Evolutionary conservation across 2,113 vertebrate species (phyloP), one percentile per base, ranked within the genome.

Genomic region (Pungitius pungitius): DNA sequence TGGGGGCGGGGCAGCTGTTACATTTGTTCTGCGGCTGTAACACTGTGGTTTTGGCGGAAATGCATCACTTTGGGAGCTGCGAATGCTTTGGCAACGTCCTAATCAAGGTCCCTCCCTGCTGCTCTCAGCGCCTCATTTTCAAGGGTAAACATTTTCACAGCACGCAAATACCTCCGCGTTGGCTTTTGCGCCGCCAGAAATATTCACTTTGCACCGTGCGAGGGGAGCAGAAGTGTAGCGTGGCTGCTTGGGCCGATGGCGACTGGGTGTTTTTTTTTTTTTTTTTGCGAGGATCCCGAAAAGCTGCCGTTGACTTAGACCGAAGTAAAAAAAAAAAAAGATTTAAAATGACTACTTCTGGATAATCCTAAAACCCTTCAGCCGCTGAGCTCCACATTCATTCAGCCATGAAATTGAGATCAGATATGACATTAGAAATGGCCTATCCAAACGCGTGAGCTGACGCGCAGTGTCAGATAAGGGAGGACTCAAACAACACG

Each of bases 321-420:
- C 59, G 59, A 60, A n/a, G 66, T 30, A 72, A 80, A 83, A 82
- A 75, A 60, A 66, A 42, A n/a, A n/a, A n/a, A n/a, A n/a, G 73
- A 75, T 88, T 86, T 70, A 56, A 60, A 84, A 58, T 71, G 84
- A 81, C 75, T 71, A 52, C 52, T 86, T 79, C 80, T 33, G 75
- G 78, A 83, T 89, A 89, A 91, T 89, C 87, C 85, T 22, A 49
- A 69, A 77, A 82, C 81, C 76, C 80, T 67, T 77, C 65, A 69
- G 73, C 60, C 80, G 59, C 64, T 49, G 57, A 80, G 72, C 52
- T 88, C 64, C 30, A 63, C 55, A 73, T 47, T 75, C 90, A 86
- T 55, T 77, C 89, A 83, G 83, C 81, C 91, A 30, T 93, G 91
- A 93, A 93, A 93, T 94, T 91, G 87, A 83, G 87, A 92, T 91